Evolutionary conservation across 2,888 invertebrate genomes (phyloP), one percentile per base, ranked within the genome.

Genomic region (Eretmocerus hayati): DNA sequence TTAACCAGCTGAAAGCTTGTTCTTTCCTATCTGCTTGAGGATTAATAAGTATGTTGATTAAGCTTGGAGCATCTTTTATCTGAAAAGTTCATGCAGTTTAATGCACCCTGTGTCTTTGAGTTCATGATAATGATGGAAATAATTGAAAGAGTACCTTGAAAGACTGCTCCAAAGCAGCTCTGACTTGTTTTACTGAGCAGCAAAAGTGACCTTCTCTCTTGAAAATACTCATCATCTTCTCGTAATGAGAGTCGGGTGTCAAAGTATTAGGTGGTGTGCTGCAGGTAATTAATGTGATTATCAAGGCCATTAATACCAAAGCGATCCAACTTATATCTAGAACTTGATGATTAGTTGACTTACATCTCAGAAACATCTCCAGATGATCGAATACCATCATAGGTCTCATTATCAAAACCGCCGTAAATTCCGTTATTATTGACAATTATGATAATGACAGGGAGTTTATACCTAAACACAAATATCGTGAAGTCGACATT

Each of bases 341-440:
- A n/a, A n/a, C n/a, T n/a, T n/a, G n/a, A n/a, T n/a, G n/a, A 21
- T 33, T 48, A 39, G 40, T 43, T 38, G 48, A 72, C 79, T 77
- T 77, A 92, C 91, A 83, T 81, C 67, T 85, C 77, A 2, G 88
- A 78, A 37, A 85, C 73, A 56, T 89, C 86, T 11, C 85, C 87
- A 43, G 77, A 76, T 3, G 77, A 76, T 61, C 84, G 83, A 37
- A 91, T 77, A 38, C 83, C 81, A 32, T 79, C 74, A 73, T 84
- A 87, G 8, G 82, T 81, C 18, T 89, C 85, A 54, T 80, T 76
- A 62, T 87, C 85, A 53, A 94, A 78, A 5, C 96, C 96, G 42
- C 85, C 81, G 67, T 90, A 91, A 64, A 96, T 96, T 19, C 96
- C 96, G 66, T 87, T 92, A 75, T 97, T 97, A 73, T 97, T 97